phyloP scores from a whole-genome alignment of 2,888 invertebrate species.

The Gymnoscelis rufifasciata region DNA sequence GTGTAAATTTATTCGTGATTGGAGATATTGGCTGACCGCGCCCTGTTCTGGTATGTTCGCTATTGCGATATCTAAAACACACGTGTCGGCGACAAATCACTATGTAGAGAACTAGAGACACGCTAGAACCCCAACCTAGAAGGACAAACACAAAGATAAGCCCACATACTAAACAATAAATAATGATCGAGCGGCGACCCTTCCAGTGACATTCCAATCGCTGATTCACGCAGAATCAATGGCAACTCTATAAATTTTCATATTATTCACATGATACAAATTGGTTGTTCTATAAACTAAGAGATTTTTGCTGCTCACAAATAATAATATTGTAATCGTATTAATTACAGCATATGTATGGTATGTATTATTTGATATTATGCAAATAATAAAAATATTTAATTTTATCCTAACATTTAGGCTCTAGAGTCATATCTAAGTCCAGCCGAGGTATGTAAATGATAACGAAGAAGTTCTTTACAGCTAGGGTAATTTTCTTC shows the following conservation, averaged over 20 bases:
- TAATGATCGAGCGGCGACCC: constrained; percentile 4
- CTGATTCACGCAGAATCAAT: constrained; percentile 5
- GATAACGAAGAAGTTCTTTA: constrained; percentile 22
- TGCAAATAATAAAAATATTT: too few relatives aligned
- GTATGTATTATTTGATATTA: too few relatives aligned
- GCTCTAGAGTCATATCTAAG: too few relatives aligned
- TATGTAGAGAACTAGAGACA: constrained; percentile 9
- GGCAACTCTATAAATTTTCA: not conserved
- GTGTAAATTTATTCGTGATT: constrained; percentile 51
- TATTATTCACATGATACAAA: not conserved
- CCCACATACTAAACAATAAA: constrained; percentile 4
- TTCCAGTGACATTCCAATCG: constrained; percentile 8
- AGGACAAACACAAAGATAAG: constrained; percentile 11
- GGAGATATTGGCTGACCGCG: constrained; percentile 55
- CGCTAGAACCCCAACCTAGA: constrained; percentile 16
- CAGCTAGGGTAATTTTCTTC: constrained; percentile 60
- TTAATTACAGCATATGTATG: too few relatives aligned
- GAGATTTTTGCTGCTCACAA: too few relatives aligned
- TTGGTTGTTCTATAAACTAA: not conserved
- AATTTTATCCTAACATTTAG: too few relatives aligned
- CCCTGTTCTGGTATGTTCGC: constrained; percentile 59
- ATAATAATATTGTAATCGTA: not conserved
- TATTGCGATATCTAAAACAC: constrained; percentile 58
- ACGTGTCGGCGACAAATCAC: constrained; percentile 49
- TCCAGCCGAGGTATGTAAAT: too few relatives aligned